These are phyloP conservation scores for Anguilla anguilla DNA, from an alignment of 2,797 vertebrate genomes.

Conservation along the genomic window DNA sequence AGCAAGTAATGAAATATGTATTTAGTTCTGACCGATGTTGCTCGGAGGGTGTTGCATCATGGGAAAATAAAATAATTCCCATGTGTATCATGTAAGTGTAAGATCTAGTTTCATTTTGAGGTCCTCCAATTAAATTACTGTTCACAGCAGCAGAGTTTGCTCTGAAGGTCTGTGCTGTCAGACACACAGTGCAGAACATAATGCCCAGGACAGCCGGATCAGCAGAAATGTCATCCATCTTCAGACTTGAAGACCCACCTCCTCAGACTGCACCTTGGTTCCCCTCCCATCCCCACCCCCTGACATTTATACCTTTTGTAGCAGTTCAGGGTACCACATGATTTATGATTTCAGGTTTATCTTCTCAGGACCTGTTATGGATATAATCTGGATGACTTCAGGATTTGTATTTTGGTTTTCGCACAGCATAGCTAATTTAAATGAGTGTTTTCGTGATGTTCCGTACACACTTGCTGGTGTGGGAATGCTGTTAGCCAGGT, in stretches of 20 bases:
- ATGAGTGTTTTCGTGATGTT: too few relatives aligned
- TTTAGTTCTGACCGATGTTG: not conserved
- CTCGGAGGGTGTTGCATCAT: not conserved
- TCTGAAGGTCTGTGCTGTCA: not conserved
- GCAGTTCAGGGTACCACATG: not conserved
- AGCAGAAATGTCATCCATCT: not conserved
- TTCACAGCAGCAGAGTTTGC: not conserved
- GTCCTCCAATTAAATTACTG: too few relatives aligned
- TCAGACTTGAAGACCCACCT: not conserved
- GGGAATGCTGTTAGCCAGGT: too few relatives aligned
- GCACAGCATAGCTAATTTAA: not conserved
- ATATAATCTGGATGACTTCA: not conserved
- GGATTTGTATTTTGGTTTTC: not conserved
- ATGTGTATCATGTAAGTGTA: not conserved
- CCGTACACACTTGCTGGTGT: too few relatives aligned
- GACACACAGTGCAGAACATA: not conserved
- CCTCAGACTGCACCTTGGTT: not conserved
- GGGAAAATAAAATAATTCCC: not conserved
- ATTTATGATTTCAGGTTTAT: not conserved
- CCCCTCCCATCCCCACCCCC: not conserved
- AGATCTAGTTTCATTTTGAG: slow-evolving; percentile 1
- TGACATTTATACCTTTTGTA: not conserved
- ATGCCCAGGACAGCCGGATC: not conserved
- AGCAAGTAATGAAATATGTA: not conserved
- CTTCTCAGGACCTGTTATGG: not conserved